Evolutionary conservation across 92 coral and sea anemone species (phyloP), one percentile per base, ranked within the genome.

Genomic region (Plumapathes pennacea): DNA sequence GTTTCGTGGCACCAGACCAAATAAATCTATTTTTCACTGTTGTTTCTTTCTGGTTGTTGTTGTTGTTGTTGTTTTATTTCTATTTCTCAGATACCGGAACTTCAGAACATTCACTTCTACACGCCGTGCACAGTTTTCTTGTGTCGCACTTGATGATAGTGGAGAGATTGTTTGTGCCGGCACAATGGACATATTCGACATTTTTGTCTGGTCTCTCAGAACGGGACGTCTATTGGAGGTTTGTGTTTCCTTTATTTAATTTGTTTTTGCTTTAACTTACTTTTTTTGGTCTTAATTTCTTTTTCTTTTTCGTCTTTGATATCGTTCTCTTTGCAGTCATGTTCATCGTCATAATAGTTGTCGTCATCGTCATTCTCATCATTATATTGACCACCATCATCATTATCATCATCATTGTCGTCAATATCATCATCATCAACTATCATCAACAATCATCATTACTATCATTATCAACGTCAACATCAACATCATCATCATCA

Each of bases 81-180:
- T 38, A 13, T 65, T 8, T 52, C 33, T 27, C 23, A 94, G 99
- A 46, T 94, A 94, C 57, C 67, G 99, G 50, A 94, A 94, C 61
- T 94, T 94, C 61, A 84, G 99, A 30, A 94, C 96, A 26, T 88
- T 88, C 57, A 74, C 99, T 1, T 88, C 99, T 11, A 92, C 99
- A 15, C 90, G 83, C 25, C 89, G 94, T 18, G 96, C 90, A 4
- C 99, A 94, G 72, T 94, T 94, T 30, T 94, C 99, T 10, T 84
- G 96, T 46, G 69, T 94, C 36, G 90, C 94, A 58, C 50, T 94
- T 27, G 98, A 92, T 63, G 77, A 66, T 40, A 92, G 96, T 68
- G 94, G 99, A 18, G 99, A 94, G 59, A 83, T 94, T 0, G 88
- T 94, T 38, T 85, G 89, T 57, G 89, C 96, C 22, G 99, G 96